Evolutionary conservation across 2,888 invertebrate species (phyloP).

Genomic region (Leptopterna dolabrata): DNA sequence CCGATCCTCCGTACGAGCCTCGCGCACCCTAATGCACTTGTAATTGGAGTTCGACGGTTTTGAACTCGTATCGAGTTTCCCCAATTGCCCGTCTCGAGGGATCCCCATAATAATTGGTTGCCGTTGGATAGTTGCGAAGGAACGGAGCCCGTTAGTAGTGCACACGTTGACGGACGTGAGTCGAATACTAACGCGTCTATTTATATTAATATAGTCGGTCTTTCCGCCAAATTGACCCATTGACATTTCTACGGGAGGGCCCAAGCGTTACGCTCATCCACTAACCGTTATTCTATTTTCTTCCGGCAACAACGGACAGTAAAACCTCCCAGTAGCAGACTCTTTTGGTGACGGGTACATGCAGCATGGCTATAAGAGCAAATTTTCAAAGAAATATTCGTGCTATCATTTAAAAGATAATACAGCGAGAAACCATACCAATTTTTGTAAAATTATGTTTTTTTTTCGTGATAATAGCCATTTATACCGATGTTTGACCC

Average conservation of each 20-base stretch:
- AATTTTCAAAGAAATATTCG: too few relatives aligned
- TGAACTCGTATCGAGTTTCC: constrained; percentile 4
- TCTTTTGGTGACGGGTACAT: too few relatives aligned
- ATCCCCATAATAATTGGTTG: neutral
- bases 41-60: constrained; percentile 7
- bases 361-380: too few relatives aligned
- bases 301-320: neutral
- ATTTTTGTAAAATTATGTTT: too few relatives aligned
- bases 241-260: constrained; percentile 16
- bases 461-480: too few relatives aligned
- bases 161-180: neutral
- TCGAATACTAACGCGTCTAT: constrained; percentile 8
- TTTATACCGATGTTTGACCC: too few relatives aligned
- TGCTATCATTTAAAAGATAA: too few relatives aligned
- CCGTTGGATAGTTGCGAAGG: neutral
- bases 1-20: neutral
- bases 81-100: neutral
- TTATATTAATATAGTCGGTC: constrained; percentile 10
- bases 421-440: too few relatives aligned
- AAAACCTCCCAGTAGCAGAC: too few relatives aligned
- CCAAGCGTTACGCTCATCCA: neutral
- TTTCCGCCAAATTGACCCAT: constrained; percentile 29
- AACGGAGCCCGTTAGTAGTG: constrained; percentile 27
- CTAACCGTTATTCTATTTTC: neutral
- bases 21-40: constrained; percentile 9